These are phyloP conservation scores for Phaonia tiefii DNA, from an alignment of 2,888 invertebrate genomes.

Conservation along the genomic window DNA sequence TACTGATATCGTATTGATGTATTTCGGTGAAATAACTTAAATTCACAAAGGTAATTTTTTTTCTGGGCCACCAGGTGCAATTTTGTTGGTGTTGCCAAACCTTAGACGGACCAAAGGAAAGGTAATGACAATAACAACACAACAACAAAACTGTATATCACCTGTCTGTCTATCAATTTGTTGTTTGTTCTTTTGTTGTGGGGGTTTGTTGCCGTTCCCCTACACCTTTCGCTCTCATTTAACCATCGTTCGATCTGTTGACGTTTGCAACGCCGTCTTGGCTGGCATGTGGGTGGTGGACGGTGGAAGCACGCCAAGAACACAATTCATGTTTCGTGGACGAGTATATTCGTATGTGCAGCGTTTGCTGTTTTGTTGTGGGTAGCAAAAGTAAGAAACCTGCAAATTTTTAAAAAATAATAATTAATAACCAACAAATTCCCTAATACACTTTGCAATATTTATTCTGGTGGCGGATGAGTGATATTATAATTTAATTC, in stretches of 20 bases:
- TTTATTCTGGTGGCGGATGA: slow-evolving; percentile 6
- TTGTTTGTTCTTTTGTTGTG: slow-evolving; percentile 43
- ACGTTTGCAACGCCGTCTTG: slow-evolving; percentile 64
- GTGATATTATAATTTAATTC: background rate
- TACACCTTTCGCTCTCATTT: background rate
- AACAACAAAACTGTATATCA: slow-evolving; percentile 49
- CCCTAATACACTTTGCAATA: slow-evolving; percentile 15
- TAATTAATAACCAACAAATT: slow-evolving; percentile 28
- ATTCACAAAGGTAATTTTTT: too few species aligned
- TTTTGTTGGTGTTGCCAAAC: slow-evolving; percentile 45
- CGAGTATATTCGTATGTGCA: background rate
- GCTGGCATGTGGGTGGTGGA: slow-evolving; percentile 60
- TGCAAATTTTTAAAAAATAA: slow-evolving; percentile 21
- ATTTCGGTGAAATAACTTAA: background rate
- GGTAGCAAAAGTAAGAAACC: background rate
- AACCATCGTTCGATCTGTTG: slow-evolving; percentile 28
- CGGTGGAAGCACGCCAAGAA: slow-evolving; percentile 44
- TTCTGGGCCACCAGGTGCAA: slow-evolving; percentile 53
- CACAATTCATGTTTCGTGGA: slow-evolving; percentile 13
- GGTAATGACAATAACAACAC: background rate
- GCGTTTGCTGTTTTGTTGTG: background rate
- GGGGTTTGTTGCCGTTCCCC: background rate
- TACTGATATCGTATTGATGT: slow-evolving; percentile 23
- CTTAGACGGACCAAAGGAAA: background rate
- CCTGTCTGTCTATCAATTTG: slow-evolving; percentile 67